Base-by-base conservation (phyloP, 2,113 vertebrate genomes). In the Mungos mungo region DNA sequence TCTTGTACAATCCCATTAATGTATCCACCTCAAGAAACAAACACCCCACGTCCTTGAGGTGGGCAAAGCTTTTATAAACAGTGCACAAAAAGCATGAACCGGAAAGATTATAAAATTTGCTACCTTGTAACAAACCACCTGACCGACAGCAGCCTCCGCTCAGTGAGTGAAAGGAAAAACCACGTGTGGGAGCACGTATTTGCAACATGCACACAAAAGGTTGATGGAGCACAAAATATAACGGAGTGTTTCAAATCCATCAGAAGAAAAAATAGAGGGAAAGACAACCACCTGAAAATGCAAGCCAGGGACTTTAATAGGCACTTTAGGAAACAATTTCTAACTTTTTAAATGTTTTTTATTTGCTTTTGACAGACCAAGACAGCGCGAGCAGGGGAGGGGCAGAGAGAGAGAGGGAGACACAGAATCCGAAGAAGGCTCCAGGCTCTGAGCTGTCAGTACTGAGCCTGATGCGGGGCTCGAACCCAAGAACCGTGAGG, bases 131-230 rank as follows among this genome's bases (percentile, higher is more conserved):
- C 29, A 13, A 54, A 54, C 69, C 41, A 47, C 15, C 25, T 35
- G 1, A 13, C 29, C 4, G 4, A 50, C 35, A 79, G 18, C 0
- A 4, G 35, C 25, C 23, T 18, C 81, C 18, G 3, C 2, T 21
- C 11, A 25, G 13, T 4, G 31, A 60, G 33, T 5, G 4, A 12
- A 38, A 38, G 16, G 25, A 9, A 57, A 76, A 45, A 35, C 1
- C 6, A 16, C 12, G 1, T 1, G 41, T 45, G 54, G 35, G 31
- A 91, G 47, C 31, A 13, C 23, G 35, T 7, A 35, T 35, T 12
- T 57, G 3, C 12, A 68, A 35, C 57, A 25, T 52, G 31, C 27
- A 14, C 3, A 52, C 7, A 12, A 47, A 14, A 79, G 47, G 4
- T 33, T 5, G 21, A 35, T 14, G 13, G 12, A 29, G 11, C 18